Evolutionary conservation across 2,113 vertebrate genomes (phyloP), one percentile per base, ranked within the genome.

Genomic region (Fregata magnificens): DNA sequence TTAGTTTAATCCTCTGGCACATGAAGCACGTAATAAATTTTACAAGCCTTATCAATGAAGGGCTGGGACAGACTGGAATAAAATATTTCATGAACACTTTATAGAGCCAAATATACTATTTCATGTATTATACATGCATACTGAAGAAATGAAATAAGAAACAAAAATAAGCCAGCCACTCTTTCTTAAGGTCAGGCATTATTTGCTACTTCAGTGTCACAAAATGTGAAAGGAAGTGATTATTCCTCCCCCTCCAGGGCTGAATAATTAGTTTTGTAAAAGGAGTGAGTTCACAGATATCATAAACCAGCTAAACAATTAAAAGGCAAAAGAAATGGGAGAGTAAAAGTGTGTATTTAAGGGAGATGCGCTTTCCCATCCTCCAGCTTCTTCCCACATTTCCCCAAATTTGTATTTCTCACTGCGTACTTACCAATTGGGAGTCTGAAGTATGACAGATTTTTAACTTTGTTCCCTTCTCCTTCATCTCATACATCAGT

Each of bases 401-500:
- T 74, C 24, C 58, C 70, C 62, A 83, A 38, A 76, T 49, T 21
- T 74, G 11, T 36, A 28, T 61, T 76, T 92, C 40, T 85, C 52
- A 36, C 24, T 83, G 69, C 34, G 80, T 49, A 98, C 97, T 93
- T 98, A 99, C 99, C 99, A 99, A 79, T 29, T 98, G 99, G 50
- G 98, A 96, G 59, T 99, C 99, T 36, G 97, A 91, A 81, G 96
- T 93, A 38, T 98, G 99, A 97, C 98, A 98, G 97, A 99, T 99
- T 98, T 98, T 99, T 95, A 99, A 92, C 92, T 99, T 99, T 97
- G 99, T 98, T 32, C 99, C 99, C 93, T 99, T 99, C 95, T 99
- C 99, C 98, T 99, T 99, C 87, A 99, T 98, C 95, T 99, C 99
- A 93, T 98, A 98, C 98, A 99, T 99, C 80, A 99, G 95, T 92